Conservation (phyloP, 2,113 vertebrate genomes). For the Sapajus apella region DNA sequence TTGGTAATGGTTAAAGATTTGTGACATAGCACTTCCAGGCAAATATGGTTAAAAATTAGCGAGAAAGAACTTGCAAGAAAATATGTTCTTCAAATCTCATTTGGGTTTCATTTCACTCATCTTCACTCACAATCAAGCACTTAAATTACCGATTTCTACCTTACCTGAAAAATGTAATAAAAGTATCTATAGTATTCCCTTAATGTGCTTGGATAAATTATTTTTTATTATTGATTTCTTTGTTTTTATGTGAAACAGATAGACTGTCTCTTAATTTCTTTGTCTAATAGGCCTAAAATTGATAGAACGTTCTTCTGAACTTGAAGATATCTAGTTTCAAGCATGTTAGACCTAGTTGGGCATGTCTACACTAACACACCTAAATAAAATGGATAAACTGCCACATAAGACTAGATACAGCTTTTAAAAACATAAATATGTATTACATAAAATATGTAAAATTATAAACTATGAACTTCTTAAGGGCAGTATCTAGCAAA, state of each 20-base stretch:
- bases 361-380: not conserved
- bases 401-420: not conserved
- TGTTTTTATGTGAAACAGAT: not conserved
- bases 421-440: conserved; percentile 7
- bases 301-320: not conserved
- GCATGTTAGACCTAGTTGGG: not conserved
- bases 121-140: not conserved
- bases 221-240: not conserved
- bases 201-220: not conserved
- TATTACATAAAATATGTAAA: not conserved
- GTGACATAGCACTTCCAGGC: not conserved
- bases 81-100: not conserved
- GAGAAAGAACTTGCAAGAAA: not conserved
- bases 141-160: not conserved
- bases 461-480: not conserved
- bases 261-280: not conserved
- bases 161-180: not conserved
- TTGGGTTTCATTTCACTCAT: not conserved
- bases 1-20: not conserved
- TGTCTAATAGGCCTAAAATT: not conserved
- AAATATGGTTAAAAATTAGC: not conserved
- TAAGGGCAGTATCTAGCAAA: not conserved
- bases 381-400: not conserved
- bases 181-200: not conserved
- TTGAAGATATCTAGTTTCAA: not conserved